phyloP scores from a whole-genome alignment of 1,140 invertebrate species.

The Drosophila sproati region DNA sequence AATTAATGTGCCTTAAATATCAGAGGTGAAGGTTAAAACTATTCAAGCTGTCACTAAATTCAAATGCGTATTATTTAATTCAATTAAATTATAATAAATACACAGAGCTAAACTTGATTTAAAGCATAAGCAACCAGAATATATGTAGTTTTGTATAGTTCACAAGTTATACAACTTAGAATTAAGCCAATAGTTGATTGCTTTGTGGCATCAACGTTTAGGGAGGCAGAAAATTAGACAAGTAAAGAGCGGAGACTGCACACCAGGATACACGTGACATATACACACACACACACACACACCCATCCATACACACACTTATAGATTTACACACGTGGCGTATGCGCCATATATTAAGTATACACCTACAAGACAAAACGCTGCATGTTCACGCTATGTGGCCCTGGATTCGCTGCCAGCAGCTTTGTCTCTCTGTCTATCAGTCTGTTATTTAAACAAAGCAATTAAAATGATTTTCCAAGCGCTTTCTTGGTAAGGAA shows the following conservation, averaged over 20 bases:
- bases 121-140: background rate
- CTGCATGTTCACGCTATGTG: slow-evolving; percentile 24
- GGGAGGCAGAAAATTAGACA: slow-evolving; percentile 9
- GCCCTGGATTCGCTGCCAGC: slow-evolving; percentile 12
- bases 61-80: no score
- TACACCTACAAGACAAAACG: slow-evolving; percentile 62
- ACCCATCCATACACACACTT: background rate
- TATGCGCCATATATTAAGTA: slow-evolving; percentile 64
- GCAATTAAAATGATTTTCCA: slow-evolving; percentile 79
- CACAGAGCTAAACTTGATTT: background rate
- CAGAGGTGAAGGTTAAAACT: no score
- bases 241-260: background rate
- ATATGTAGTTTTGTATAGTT: no score
- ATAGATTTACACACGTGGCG: background rate
- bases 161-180: background rate
- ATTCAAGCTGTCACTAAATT: no score
- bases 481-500: slow-evolving; percentile 37
- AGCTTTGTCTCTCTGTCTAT: background rate
- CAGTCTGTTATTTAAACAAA: slow-evolving; percentile 75
- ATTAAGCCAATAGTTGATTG: slow-evolving; percentile 12
- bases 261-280: slow-evolving; percentile 30
- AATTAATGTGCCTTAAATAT: no score
- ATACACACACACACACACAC: slow-evolving; percentile 17
- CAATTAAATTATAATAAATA: no score
- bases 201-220: background rate